A percentile compares a stretch with the other conserved stretches of the same genome.
These are phyloP conservation scores for Ornithorhynchus anatinus DNA, from an alignment of 2,113 vertebrate species.

Conservation along the genomic window DNA sequence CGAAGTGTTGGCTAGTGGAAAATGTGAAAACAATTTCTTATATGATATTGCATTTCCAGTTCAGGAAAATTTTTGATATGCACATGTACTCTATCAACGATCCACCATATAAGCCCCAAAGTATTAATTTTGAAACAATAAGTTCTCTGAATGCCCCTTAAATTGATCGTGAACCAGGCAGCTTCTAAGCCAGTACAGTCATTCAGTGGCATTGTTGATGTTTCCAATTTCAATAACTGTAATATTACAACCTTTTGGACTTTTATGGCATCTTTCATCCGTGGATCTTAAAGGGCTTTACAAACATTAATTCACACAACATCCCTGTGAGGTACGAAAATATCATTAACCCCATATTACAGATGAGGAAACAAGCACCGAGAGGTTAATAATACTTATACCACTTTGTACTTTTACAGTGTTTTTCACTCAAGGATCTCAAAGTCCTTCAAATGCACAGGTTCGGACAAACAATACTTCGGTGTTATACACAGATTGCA, in stretches of 20 bases:
- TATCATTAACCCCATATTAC: conserved; percentile 65
- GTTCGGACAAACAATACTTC: not conserved
- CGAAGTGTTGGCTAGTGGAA: conserved; percentile 8
- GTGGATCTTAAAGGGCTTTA: conserved; percentile 64
- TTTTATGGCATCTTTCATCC: conserved; percentile 62
- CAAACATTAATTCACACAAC: conserved; percentile 60
- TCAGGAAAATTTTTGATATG: conserved; percentile 29
- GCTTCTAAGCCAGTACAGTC: conserved; percentile 44
- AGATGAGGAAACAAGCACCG: conserved; percentile 59
- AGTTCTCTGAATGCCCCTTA: conserved; percentile 26
- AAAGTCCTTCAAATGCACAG: conserved; percentile 10
- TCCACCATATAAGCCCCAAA: conserved; percentile 21
- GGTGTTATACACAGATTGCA: not conserved
- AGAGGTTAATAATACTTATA: conserved; percentile 55
- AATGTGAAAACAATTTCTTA: not conserved
- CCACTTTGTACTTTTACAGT: conserved; percentile 1
- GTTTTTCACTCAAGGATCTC: conserved; percentile 29
- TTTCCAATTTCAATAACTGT: conserved; percentile 62
- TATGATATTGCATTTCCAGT: conserved; percentile 1
- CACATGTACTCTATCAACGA: conserved; percentile 4
- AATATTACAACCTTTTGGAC: conserved; percentile 58
- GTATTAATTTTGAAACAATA: conserved; percentile 38
- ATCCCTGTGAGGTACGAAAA: conserved; percentile 58
- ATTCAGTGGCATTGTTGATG: conserved; percentile 51
- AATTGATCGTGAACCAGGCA: conserved; percentile 32